Percentiles rank a stretch among this genome's conserved stretches.
Evolutionary conservation across 2,113 vertebrate species (phyloP).

Genomic region (Leucopsar rothschildi): DNA sequence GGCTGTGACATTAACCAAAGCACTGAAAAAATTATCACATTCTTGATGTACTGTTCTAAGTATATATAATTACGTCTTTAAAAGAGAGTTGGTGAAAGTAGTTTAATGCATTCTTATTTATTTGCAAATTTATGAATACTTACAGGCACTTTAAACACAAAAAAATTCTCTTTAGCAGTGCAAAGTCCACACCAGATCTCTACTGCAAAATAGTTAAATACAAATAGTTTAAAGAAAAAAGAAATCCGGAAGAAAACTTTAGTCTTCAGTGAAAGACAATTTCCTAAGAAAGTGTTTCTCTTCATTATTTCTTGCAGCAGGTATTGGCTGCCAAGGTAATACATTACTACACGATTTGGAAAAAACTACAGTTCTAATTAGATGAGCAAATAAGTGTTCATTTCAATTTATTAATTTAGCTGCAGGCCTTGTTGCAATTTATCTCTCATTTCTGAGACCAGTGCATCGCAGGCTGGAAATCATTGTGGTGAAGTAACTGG

Average conservation of each 20-base stretch:
- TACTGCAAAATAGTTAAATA: background rate
- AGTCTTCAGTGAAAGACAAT: constrained; percentile 20
- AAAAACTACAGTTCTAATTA: constrained; percentile 77
- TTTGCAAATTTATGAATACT: constrained; percentile 7
- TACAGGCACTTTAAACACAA: background rate
- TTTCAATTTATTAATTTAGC: constrained; percentile 83
- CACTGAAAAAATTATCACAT: background rate
- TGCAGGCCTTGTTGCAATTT: constrained; percentile 77
- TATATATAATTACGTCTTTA: background rate
- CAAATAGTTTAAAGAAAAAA: constrained; percentile 15
- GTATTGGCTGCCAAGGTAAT: constrained; percentile 66
- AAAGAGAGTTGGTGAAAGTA: constrained; percentile 12
- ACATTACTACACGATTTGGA: constrained; percentile 66
- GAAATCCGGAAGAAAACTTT: constrained; percentile 11
- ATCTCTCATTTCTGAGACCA: constrained; percentile 75
- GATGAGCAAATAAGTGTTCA: constrained; percentile 81
- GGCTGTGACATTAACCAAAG: background rate
- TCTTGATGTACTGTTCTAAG: background rate
- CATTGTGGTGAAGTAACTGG: constrained; percentile 73
- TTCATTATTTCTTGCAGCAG: constrained; percentile 68
- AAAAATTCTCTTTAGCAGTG: background rate
- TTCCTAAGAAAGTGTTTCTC: constrained; percentile 34
- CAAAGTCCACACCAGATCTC: background rate
- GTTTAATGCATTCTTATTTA: constrained; percentile 5
- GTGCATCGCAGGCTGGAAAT: constrained; percentile 67